Base-by-base conservation (phyloP, 2,888 invertebrate genomes). In the Clivina fossor region DNA sequence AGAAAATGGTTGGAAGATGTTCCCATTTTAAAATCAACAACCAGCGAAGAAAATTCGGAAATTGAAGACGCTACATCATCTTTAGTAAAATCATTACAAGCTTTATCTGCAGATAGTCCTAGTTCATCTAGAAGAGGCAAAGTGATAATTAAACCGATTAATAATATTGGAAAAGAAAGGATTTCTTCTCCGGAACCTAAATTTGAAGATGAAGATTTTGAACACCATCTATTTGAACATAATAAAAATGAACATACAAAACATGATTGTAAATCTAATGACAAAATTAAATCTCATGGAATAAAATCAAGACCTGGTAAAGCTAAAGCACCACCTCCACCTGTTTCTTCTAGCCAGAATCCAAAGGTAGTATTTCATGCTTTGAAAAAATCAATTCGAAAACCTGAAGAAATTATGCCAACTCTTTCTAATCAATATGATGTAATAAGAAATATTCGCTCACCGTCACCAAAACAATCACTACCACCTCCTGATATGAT, bases 1-100 rank as follows among this genome's bases (percentile, higher is more conserved):
- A 77, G 84, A 58, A 83, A 86, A 70, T 88, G 88, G 88, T 70
- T 88, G 32, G 87, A 88, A 72, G 83, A 85, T 62, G 84, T 88
- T 43, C 85, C 86, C 2, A 58, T 70, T n/a, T 60, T 70, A 15
- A 69, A 70, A 62, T 46, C 62, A 13, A 43, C 48, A 19, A n/a
- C 30, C 16, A 56, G 32, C 48, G 59, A 37, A 35, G 55, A 58
- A 19, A 60, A 58, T 60, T 41, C 41, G 51, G 37, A 49, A 32
- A 40, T 18, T 18, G 33, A 48, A 47, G 47, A 51, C 30, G n/a
- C 11, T 16, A 47, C 44, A 33, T 24, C 43, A 26, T 20, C 40
- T 11, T 40, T 28, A 13, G 9, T 35, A n/a, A 46, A 47, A 38
- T 47, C 46, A 18, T 8, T 46, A 24, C 41, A 19, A 37, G 32